Evolutionary conservation across 2,888 invertebrate species (phyloP), one percentile per base, ranked within the genome.

Genomic region (Dugesia japonica): DNA sequence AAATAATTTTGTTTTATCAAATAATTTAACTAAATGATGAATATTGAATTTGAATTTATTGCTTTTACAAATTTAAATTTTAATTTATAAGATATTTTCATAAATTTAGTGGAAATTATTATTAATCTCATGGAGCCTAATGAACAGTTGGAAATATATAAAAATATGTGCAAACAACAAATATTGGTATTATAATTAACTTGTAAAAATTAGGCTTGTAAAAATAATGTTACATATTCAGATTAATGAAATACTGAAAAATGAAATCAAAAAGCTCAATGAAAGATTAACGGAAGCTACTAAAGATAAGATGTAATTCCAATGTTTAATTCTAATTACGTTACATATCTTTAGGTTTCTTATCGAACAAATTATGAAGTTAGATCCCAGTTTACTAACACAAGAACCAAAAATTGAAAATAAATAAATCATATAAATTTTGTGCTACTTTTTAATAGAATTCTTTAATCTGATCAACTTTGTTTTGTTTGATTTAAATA

Each of bases 401-500:
- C 56, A 56, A 23, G 56, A 56, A 56, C 56, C 56, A 23, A 56
- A 56, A 56, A 56, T 56, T 23, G 56, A 56, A 56, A 56, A 56
- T 56, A 56, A 56, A 23, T 23, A n/a, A n/a, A 20, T 13, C 4
- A 56, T 56, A 13, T 4, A 4, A 20, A n/a, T n/a, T n/a, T n/a
- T 56, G 56, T 20, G 1, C 17, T 56, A 20, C 7, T 4, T 56
- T 56, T 56, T 23, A 20, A n/a, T 56, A 20, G n/a, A 9, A 4
- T n/a, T 56, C 1, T 56, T 13, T 56, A 20, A 56, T 56, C 17
- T 23, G 4, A 56, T n/a, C n/a, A 20, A 9, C 7, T 56, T 56
- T 56, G 56, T 56, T 56, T 56, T 4, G 17, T 56, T n/a, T 56
- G 1, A 9, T 56, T n/a, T 20, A 20, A 20, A 56, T 7, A 31